A percentile compares a stretch with the other conserved stretches of the same genome.
phyloP scores from a whole-genome alignment of 2,888 invertebrate species.

The Cerastoderma edule region DNA sequence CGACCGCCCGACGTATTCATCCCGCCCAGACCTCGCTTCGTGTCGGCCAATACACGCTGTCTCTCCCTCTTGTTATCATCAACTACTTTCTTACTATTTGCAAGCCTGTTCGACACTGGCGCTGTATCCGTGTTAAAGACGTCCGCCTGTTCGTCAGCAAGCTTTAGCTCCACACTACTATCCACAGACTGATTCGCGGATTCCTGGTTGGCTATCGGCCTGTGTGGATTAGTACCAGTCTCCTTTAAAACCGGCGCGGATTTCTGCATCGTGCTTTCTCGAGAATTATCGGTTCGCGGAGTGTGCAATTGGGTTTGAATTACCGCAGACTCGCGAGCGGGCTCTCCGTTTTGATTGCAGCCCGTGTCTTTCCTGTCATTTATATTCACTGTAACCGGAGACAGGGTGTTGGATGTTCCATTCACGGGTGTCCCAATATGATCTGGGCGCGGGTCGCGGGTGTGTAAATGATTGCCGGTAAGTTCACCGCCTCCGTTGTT shows the following conservation, averaged over 20 bases:
- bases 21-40: neutral
- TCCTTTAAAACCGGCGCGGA: neutral
- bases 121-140: too few species aligned
- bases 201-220: neutral
- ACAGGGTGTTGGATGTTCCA: neutral
- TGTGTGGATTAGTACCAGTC: neutral
- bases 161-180: neutral
- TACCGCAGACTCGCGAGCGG: neutral
- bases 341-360: neutral
- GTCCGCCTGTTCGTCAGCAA: neutral
- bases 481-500: too few species aligned
- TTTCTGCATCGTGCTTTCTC: neutral
- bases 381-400: constrained; percentile 15
- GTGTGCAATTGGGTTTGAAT: constrained; percentile 9
- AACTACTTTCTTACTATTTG: too few species aligned
- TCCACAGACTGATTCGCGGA: neutral
- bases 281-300: neutral
- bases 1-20: constrained; percentile 1
- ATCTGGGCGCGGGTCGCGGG: too few species aligned
- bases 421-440: too few species aligned
- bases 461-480: too few species aligned
- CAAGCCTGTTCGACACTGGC: too few species aligned
- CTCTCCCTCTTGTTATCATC: too few species aligned
- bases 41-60: too few species aligned
- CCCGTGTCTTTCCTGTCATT: constrained; percentile 14